phyloP scores from a whole-genome alignment of 2,113 vertebrate genomes.

The Coryphaenoides rupestris region DNA sequence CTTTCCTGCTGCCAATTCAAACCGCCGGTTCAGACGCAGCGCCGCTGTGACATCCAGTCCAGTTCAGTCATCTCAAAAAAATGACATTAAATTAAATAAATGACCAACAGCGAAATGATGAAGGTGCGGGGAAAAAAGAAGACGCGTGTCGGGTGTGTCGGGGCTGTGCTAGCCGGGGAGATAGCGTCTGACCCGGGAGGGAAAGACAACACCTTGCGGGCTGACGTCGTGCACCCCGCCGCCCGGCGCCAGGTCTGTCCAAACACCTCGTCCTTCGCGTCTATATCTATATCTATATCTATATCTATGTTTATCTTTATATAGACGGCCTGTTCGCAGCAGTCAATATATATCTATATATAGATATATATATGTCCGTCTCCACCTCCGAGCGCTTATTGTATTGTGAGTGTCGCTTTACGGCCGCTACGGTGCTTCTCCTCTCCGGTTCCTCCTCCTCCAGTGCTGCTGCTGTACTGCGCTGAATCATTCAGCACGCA shows the following conservation, averaged over 20 bases:
- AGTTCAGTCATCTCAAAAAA: too few species aligned
- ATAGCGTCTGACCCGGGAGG: background rate
- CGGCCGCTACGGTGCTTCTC: too few species aligned
- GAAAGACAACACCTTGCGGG: slow-evolving; percentile 1
- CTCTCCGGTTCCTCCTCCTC: background rate
- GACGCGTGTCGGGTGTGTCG: background rate
- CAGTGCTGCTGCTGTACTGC: slow-evolving; percentile 10
- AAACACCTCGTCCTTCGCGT: background rate
- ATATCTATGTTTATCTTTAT: background rate
- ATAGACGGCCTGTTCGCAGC: background rate
- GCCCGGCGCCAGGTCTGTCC: background rate
- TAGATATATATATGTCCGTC: too few species aligned
- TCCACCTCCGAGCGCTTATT: background rate
- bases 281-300: background rate
- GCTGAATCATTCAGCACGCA: slow-evolving; percentile 61
- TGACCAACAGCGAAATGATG: background rate
- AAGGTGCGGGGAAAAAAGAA: background rate
- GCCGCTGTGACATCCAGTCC: too few species aligned
- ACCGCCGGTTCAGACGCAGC: too few species aligned
- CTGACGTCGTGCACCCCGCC: too few species aligned
- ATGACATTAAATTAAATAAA: too few species aligned
- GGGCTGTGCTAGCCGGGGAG: background rate
- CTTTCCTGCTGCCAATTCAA: too few species aligned
- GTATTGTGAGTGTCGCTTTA: too few species aligned
- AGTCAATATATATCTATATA: background rate